Evolutionary conservation across 2,113 vertebrate genomes (phyloP).

Genomic region (Pachypanchax playfairii): DNA sequence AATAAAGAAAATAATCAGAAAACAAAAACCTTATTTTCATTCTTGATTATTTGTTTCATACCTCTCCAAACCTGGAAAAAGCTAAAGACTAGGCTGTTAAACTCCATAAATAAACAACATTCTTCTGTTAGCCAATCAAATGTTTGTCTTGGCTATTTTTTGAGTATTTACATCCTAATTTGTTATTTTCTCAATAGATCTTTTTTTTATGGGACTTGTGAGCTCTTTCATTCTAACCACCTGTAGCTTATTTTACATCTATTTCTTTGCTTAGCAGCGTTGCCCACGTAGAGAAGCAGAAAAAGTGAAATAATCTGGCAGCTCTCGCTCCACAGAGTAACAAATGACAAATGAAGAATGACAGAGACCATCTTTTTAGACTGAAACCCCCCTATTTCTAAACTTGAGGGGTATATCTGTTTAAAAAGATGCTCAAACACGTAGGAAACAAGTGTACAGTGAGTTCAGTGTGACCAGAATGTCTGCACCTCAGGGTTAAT

Average conservation of each 20-base stretch:
- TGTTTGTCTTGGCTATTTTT: too few species aligned
- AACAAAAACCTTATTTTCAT: too few species aligned
- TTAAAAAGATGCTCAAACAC: slow-evolving; percentile 47
- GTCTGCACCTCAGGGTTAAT: slow-evolving; percentile 33
- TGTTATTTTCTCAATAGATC: neutral
- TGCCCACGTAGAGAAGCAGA: slow-evolving; percentile 9
- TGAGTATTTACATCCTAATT: neutral
- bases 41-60: too few species aligned
- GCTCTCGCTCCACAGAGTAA: slow-evolving; percentile 22
- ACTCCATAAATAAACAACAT: neutral
- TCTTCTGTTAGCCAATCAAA: neutral
- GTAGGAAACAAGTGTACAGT: slow-evolving; percentile 37
- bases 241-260: slow-evolving; percentile 11
- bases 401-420: slow-evolving; percentile 45
- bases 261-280: slow-evolving; percentile 23
- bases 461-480: slow-evolving; percentile 45
- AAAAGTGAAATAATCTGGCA: slow-evolving; percentile 34
- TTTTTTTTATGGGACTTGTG: too few species aligned
- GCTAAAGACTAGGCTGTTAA: too few species aligned
- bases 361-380: too few species aligned
- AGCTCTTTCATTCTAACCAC: slow-evolving; percentile 6
- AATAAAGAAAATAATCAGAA: too few species aligned
- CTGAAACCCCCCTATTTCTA: slow-evolving; percentile 49
- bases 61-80: too few species aligned
- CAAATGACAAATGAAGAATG: slow-evolving; percentile 28